Percentiles rank a stretch among this genome's conserved stretches.
These are phyloP conservation scores for Drosophila parthenogenetica DNA, from an alignment of 2,888 invertebrate species.

Conservation along the genomic window DNA sequence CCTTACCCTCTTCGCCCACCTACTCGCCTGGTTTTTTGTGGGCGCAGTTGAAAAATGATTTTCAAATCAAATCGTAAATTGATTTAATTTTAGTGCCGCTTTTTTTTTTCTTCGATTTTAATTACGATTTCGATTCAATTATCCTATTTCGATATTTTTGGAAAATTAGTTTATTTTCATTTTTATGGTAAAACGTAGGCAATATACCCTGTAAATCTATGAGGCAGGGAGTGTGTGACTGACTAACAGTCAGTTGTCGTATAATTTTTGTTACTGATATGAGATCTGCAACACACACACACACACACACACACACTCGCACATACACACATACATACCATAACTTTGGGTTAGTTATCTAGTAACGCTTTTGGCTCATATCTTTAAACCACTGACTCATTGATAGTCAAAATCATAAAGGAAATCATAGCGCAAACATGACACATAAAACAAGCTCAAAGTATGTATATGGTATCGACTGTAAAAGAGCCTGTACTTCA, in stretches of 20 bases:
- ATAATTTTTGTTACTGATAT: conserved; percentile 14
- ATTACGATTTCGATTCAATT: conserved; percentile 8
- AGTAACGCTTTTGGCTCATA: neutral
- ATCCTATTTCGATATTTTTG: conserved; percentile 3
- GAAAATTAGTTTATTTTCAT: neutral
- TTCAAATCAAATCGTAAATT: conserved; percentile 18
- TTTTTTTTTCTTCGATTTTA: conserved; percentile 4
- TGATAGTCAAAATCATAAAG: conserved; percentile 20
- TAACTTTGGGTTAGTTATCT: conserved; percentile 32
- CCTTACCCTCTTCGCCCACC: conserved; percentile 11
- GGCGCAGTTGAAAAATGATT: conserved; percentile 20
- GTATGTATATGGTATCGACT: too few species aligned
- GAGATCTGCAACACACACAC: conserved; percentile 10
- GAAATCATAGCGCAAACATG: conserved; percentile 23
- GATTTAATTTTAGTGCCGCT: conserved; percentile 3
- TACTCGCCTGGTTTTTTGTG: neutral
- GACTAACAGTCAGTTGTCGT: too few species aligned
- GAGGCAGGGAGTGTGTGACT: neutral
- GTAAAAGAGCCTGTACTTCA: too few species aligned
- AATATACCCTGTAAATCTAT: conserved; percentile 18
- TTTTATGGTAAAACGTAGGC: neutral
- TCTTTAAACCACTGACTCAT: neutral
- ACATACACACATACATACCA: neutral
- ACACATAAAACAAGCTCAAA: conserved; percentile 5
- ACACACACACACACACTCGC: neutral